Evolutionary conservation across 2,888 invertebrate species (phyloP), one percentile per base, ranked within the genome.

Genomic region (Andrena bicolor): DNA sequence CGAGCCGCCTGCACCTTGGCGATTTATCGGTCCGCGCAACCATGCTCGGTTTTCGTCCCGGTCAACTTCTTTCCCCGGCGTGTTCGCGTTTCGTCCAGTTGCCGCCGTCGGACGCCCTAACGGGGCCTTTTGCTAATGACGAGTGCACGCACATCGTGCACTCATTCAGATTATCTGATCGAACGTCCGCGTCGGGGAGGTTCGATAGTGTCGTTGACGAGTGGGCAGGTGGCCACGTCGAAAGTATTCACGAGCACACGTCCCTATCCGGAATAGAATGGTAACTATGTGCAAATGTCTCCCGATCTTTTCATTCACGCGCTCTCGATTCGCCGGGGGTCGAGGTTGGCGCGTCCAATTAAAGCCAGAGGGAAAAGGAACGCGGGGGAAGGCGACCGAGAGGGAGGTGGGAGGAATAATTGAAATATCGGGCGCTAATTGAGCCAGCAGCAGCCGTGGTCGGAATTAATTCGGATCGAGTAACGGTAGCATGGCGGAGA

Each of bases 391-490:
- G 35, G 10, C 16, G 51, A 8, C 65, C 23, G 23, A 51, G 16
- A 61, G 72, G 66, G 32, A 32, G 0, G 30, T 0, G 8, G 32
- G 32, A 32, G 32, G 73, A 76, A 66, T 74, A 86, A 86, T 80
- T 86, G 86, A 86, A 86, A 80, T 76, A 78, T 86, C 86, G 83
- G 30, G 30, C 63, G 82, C 56, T 81, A 74, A 83, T 68, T 80
- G 83, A 73, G 66, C 41, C 58, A 16, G 65, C 64, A 7, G 51
- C 58, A 49, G 51, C 16, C 51, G 68, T 66, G 60, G 58, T 72
- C 48, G 85, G 77, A 79, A 85, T 87, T 87, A 82, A 87, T 87
- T 87, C 69, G 80, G 83, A 83, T 87, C 82, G 80, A 87, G 76
- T 87, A 87, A 87, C 87, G 87, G 87, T 87, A 81, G 81, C 66